These are phyloP conservation scores for Sminthopsis crassicaudata DNA, from an alignment of 2,113 vertebrate genomes.

Conservation along the genomic window DNA sequence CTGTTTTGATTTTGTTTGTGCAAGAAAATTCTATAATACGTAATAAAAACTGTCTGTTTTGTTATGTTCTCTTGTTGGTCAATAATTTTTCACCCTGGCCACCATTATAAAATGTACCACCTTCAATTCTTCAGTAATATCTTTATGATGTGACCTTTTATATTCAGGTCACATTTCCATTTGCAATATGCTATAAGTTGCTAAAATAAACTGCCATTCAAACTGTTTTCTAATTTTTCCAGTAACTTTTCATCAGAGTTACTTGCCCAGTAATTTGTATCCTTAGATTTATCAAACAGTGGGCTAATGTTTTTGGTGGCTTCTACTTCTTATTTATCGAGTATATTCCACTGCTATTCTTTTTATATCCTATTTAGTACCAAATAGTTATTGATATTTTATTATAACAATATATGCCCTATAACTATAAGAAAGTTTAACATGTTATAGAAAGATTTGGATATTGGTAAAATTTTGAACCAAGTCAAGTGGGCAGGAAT, in stretches of 20 bases:
- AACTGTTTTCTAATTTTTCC: neutral
- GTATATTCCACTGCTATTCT: neutral
- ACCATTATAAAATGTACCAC: neutral
- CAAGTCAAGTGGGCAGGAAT: neutral
- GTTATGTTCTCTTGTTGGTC: neutral
- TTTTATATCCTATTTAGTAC: neutral
- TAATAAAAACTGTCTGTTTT: slow-evolving; percentile 21
- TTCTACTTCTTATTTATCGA: neutral
- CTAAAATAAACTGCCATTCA: neutral
- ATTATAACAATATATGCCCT: neutral
- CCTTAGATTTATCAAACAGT: neutral
- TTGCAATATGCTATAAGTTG: neutral
- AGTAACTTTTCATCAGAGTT: no score
- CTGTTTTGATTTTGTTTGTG: slow-evolving; percentile 9
- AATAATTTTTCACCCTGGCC: neutral
- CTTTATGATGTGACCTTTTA: neutral
- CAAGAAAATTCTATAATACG: neutral
- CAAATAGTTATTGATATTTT: neutral
- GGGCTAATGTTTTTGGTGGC: neutral
- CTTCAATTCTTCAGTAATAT: neutral
- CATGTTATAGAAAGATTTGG: neutral
- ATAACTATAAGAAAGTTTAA: neutral
- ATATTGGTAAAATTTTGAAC: neutral
- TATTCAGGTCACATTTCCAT: neutral
- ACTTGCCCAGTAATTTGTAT: no score